phyloP scores from a whole-genome alignment of 1,140 invertebrate genomes.

The Zaprionus inermis region DNA sequence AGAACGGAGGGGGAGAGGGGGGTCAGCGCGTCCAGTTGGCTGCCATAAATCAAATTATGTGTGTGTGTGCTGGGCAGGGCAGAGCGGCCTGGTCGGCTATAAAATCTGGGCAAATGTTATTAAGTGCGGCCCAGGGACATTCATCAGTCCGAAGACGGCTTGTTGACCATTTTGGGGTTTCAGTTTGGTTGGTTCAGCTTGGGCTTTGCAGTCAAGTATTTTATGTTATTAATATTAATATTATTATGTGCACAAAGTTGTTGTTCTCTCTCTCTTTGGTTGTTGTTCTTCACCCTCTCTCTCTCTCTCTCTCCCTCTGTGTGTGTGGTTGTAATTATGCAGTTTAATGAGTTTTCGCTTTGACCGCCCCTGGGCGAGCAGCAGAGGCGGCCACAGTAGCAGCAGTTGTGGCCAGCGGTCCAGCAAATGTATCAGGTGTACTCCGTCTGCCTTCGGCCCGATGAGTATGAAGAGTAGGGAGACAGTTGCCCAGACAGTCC shows the following conservation, averaged over 20 bases:
- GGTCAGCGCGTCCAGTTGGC: slow-evolving; percentile 18
- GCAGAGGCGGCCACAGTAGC: neutral
- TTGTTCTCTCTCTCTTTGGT: slow-evolving; percentile 1
- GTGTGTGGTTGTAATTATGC: slow-evolving; percentile 69
- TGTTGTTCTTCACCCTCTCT: neutral
- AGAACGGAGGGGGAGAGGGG: neutral
- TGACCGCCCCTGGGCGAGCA: slow-evolving; percentile 37
- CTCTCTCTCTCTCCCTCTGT: neutral
- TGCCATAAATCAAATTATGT: slow-evolving; percentile 76
- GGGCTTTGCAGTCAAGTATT: slow-evolving; percentile 57
- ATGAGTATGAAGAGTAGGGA: slow-evolving; percentile 20
- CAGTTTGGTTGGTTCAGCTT: neutral
- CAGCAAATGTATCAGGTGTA: slow-evolving; percentile 51
- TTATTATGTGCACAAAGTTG: slow-evolving; percentile 67
- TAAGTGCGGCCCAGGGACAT: slow-evolving; percentile 72
- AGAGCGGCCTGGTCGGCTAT: slow-evolving; percentile 18
- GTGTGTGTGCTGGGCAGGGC: slow-evolving; percentile 7
- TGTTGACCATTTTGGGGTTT: slow-evolving; percentile 60
- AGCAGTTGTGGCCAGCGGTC: slow-evolving; percentile 4
- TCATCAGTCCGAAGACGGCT: slow-evolving; percentile 41
- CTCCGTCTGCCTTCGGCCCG: slow-evolving; percentile 15
- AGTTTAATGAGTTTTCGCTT: slow-evolving; percentile 80
- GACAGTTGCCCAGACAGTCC: slow-evolving; percentile 13
- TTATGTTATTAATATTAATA: slow-evolving; percentile 81
- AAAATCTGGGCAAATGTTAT: slow-evolving; percentile 65